Evolutionary conservation across 2,113 vertebrate genomes (phyloP).

Genomic region (Siphamia tubifer): DNA sequence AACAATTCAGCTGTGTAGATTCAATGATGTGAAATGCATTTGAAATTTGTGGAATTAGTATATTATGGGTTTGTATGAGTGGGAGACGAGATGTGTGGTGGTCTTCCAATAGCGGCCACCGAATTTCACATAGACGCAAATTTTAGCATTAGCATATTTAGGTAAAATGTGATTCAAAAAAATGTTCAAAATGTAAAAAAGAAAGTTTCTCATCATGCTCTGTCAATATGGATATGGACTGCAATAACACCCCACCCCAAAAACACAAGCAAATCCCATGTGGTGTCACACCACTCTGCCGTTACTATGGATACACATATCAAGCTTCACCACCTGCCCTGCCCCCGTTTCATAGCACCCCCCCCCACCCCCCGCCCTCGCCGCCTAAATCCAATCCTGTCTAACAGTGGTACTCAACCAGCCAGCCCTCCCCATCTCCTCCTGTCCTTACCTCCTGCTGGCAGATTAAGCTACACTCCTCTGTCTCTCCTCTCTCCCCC

Average conservation of each 20-base stretch:
- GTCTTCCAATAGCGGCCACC: too few relatives aligned
- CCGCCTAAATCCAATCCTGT: conserved; percentile 50
- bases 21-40: too few relatives aligned
- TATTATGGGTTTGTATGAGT: too few relatives aligned
- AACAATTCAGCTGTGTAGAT: too few relatives aligned
- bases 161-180: too few relatives aligned
- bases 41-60: too few relatives aligned
- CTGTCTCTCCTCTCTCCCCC: conserved; percentile 14
- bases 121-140: too few relatives aligned
- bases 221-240: conserved; percentile 1
- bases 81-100: too few relatives aligned
- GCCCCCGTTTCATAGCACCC: conserved; percentile 30
- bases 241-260: conserved; percentile 48
- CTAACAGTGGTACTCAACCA: conserved; percentile 46
- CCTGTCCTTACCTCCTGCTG: conserved; percentile 61
- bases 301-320: conserved; percentile 74
- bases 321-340: conserved; percentile 77
- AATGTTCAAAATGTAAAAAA: not conserved
- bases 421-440: conserved; percentile 31
- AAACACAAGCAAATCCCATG: conserved; percentile 63
- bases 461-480: conserved; percentile 58
- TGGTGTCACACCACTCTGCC: conserved; percentile 60
- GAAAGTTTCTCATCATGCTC: conserved; percentile 9
- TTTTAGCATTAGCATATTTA: too few relatives aligned
- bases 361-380: not conserved